Percentiles rank a stretch among this genome's conserved stretches.
Evolutionary conservation across 2,888 invertebrate genomes (phyloP).

Genomic region (Tanytarsus gracilentus): DNA sequence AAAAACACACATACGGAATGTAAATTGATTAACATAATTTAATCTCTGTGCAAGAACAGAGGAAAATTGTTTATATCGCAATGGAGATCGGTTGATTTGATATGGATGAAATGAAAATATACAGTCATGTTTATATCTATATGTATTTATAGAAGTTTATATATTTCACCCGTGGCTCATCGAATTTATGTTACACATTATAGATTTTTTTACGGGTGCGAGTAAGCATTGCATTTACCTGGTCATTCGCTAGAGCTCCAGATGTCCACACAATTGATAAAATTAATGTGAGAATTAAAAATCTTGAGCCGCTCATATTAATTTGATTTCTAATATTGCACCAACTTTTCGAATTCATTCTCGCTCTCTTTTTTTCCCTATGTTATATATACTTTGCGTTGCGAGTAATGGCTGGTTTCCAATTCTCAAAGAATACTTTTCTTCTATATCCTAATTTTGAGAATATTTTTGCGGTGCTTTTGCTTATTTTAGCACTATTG

Average conservation of each 20-base stretch:
- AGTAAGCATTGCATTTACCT: neutral
- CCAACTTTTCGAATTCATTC: slow-evolving; percentile 19
- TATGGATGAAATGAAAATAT: slow-evolving; percentile 20
- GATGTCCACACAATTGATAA: slow-evolving; percentile 15
- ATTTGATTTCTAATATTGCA: slow-evolving; percentile 19
- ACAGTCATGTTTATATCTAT: slow-evolving; percentile 21
- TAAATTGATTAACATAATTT: too few relatives aligned
- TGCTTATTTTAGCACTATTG: neutral
- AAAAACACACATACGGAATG: too few relatives aligned
- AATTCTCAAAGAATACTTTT: neutral
- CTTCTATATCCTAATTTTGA: neutral
- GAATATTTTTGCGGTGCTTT: neutral
- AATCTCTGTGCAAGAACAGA: neutral
- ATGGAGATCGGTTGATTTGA: slow-evolving; percentile 7
- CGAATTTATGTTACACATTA: too few relatives aligned
- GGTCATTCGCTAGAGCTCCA: slow-evolving; percentile 20
- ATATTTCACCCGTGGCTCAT: too few relatives aligned
- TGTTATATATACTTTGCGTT: neutral
- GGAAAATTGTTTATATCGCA: slow-evolving; percentile 16
- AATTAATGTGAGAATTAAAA: slow-evolving; percentile 11
- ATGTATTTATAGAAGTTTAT: slow-evolving; percentile 17
- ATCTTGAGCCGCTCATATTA: slow-evolving; percentile 4
- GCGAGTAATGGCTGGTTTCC: slow-evolving; percentile 18
- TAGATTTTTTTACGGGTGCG: too few relatives aligned
- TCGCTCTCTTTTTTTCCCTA: neutral